A percentile compares a stretch with the other conserved stretches of the same genome.
These are phyloP conservation scores for Rhincodon typus DNA, from an alignment of 2,797 vertebrate species.

Conservation along the genomic window DNA sequence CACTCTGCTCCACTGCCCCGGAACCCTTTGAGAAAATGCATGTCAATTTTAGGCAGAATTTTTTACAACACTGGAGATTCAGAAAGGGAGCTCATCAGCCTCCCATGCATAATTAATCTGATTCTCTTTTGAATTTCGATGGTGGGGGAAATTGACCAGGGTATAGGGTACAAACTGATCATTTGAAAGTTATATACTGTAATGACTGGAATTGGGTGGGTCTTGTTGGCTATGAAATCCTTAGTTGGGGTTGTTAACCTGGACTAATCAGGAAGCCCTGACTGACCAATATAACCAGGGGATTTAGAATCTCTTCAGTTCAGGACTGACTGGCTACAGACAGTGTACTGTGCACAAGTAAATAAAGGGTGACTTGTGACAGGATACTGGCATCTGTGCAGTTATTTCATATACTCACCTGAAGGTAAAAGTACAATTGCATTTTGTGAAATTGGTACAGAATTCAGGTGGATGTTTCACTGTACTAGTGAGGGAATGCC, in stretches of 20 bases:
- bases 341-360: too few relatives aligned
- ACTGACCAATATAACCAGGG: too few relatives aligned
- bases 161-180: neutral
- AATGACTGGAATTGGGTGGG: too few relatives aligned
- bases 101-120: neutral
- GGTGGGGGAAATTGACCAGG: neutral
- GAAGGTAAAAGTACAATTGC: neutral
- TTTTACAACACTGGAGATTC: neutral
- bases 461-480: neutral
- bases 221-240: too few relatives aligned
- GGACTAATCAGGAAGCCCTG: too few relatives aligned
- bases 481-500: neutral
- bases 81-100: neutral
- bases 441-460: neutral
- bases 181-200: neutral
- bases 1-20: neutral
- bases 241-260: too few relatives aligned
- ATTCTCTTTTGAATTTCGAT: neutral
- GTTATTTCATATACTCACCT: too few relatives aligned
- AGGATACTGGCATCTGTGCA: too few relatives aligned
- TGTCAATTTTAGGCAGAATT: neutral
- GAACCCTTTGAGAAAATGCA: neutral
- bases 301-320: too few relatives aligned
- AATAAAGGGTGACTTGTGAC: too few relatives aligned
- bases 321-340: too few relatives aligned